Conservation (phyloP, 1,140 invertebrate species). For the Leptopilina clavipes region DNA sequence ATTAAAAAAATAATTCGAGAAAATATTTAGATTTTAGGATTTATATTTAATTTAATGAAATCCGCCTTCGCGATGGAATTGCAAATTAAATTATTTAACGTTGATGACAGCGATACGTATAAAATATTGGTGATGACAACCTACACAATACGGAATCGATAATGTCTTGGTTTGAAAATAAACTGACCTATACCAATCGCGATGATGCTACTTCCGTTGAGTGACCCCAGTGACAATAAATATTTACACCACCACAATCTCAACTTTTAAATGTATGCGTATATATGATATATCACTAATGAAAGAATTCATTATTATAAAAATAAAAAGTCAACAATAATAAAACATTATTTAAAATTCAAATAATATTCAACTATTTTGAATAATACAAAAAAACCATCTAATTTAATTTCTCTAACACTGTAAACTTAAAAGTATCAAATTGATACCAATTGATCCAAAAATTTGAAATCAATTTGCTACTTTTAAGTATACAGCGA, state of each 20-base stretch:
- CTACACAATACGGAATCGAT: constrained; percentile 53
- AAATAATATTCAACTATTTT: no score
- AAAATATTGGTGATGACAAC: constrained; percentile 23
- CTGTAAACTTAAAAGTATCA: no score
- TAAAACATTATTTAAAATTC: not conserved
- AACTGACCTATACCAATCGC: constrained; percentile 68
- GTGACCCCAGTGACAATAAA: constrained; percentile 65
- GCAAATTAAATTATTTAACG: not conserved
- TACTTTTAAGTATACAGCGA: no score
- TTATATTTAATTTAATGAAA: not conserved
- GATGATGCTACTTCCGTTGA: constrained; percentile 65
- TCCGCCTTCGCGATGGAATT: not conserved
- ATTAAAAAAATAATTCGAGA: no score
- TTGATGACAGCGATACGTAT: not conserved
- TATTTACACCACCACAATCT: constrained; percentile 62
- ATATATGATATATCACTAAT: not conserved
- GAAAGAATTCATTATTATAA: not conserved
- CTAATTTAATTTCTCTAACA: no score
- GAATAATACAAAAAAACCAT: no score
- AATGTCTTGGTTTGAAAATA: constrained; percentile 62
- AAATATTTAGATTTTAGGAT: not conserved
- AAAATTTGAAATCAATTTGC: no score
- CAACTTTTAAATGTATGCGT: not conserved
- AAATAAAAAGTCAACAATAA: not conserved
- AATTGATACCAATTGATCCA: no score